phyloP scores from a whole-genome alignment of 2,797 vertebrate genomes.

The Lutjanus argentimaculatus region DNA sequence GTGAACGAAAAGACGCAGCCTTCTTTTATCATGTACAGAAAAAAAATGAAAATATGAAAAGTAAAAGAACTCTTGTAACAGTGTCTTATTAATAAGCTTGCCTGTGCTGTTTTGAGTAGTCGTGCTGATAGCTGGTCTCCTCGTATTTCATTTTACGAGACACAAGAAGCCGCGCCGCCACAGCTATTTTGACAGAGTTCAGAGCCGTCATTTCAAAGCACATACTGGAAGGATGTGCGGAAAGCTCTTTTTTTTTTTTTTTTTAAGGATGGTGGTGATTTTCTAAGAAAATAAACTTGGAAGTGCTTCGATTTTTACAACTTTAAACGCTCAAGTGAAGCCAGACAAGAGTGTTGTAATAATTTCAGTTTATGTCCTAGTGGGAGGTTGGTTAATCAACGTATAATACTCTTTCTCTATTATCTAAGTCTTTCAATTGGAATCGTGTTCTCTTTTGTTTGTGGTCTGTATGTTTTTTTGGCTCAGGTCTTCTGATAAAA shows the following conservation, averaged over 20 bases:
- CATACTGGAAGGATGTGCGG: conserved; percentile 48
- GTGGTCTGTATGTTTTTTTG: conserved; percentile 60
- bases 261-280: conserved; percentile 10
- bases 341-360: conserved; percentile 45
- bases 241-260: conserved; percentile 17
- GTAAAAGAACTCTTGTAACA: conserved; percentile 49
- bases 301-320: conserved; percentile 54
- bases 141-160: conserved; percentile 50
- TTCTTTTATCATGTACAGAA: conserved; percentile 65
- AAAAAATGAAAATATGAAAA: conserved; percentile 48
- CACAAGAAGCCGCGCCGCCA: conserved; percentile 1
- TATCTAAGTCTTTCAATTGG: conserved; percentile 57
- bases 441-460: conserved; percentile 63
- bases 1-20: conserved; percentile 42
- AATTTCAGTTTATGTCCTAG: conserved; percentile 36
- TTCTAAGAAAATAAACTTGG: conserved; percentile 44
- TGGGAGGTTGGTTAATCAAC: conserved; percentile 46
- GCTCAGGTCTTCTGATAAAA: conserved; percentile 77
- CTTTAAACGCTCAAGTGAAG: conserved; percentile 38
- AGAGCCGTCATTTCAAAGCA: conserved; percentile 58
- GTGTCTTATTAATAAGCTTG: conserved; percentile 70
- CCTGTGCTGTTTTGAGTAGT: conserved; percentile 59
- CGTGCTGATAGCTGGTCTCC: conserved; percentile 36
- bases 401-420: conserved; percentile 25
- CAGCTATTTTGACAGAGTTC: conserved; percentile 29